These are phyloP conservation scores for Lota lota DNA, from an alignment of 2,113 vertebrate genomes.

Conservation along the genomic window DNA sequence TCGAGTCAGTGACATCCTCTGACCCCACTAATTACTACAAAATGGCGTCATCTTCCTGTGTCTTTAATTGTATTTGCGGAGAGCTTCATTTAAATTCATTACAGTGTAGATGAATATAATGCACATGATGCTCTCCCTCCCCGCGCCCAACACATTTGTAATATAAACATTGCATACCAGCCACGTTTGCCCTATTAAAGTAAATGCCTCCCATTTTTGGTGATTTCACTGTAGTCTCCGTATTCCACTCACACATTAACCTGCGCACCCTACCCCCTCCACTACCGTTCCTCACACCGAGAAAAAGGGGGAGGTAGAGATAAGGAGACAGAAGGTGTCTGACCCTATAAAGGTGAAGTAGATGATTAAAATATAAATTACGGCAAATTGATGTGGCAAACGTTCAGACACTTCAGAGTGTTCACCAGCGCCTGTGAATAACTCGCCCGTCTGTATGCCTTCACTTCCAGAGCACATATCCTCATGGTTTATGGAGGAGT, in stretches of 20 bases:
- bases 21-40: slow-evolving; percentile 63
- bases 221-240: slow-evolving; percentile 27
- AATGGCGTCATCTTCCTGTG: slow-evolving; percentile 59
- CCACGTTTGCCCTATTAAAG: slow-evolving; percentile 68
- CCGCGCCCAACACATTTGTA: slow-evolving; percentile 29
- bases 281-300: not conserved
- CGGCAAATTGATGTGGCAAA: slow-evolving; percentile 4
- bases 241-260: slow-evolving; percentile 55
- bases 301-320: slow-evolving; percentile 3
- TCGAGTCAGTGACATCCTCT: slow-evolving; percentile 45
- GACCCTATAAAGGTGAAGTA: slow-evolving; percentile 35
- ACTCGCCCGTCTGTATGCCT: not conserved
- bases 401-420: slow-evolving; percentile 3
- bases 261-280: slow-evolving; percentile 25
- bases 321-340: slow-evolving; percentile 12
- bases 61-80: slow-evolving; percentile 70
- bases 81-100: slow-evolving; percentile 70
- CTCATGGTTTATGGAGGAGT: too few relatives aligned
- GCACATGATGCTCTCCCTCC: slow-evolving; percentile 53
- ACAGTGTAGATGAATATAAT: slow-evolving; percentile 28
- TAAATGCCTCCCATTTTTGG: slow-evolving; percentile 51
- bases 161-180: slow-evolving; percentile 62
- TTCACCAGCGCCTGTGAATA: slow-evolving; percentile 1
- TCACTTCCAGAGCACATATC: not conserved
- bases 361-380: slow-evolving; percentile 37